Conservation (phyloP, 1,140 invertebrate species). For the Ips typographus region DNA sequence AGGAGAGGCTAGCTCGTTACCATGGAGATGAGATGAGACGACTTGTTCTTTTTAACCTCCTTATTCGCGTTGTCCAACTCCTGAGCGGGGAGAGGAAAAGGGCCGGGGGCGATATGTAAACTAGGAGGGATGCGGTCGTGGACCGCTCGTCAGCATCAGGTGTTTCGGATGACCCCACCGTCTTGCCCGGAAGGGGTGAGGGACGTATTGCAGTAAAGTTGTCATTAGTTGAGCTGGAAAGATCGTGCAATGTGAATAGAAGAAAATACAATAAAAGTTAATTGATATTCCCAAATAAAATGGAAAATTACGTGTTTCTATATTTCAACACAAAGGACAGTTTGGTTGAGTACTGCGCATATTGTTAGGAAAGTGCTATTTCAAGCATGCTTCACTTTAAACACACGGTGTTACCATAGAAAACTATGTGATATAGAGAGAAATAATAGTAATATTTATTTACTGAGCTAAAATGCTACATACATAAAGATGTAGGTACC, state of each 20-base stretch:
- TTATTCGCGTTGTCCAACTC: conserved; percentile 48
- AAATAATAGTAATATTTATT: too few species aligned
- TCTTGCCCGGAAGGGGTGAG: background rate
- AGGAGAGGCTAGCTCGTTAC: conserved; percentile 53
- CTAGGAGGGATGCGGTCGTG: conserved; percentile 28
- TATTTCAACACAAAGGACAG: too few species aligned
- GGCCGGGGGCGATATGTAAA: conserved; percentile 24
- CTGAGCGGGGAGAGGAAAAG: conserved; percentile 8
- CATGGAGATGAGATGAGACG: conserved; percentile 54
- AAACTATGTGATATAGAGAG: too few species aligned
- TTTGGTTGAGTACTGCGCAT: too few species aligned
- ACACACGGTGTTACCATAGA: too few species aligned
- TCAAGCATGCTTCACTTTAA: too few species aligned
- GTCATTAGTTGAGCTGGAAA: background rate
- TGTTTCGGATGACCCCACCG: conserved; percentile 20
- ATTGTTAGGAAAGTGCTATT: too few species aligned
- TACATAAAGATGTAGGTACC: too few species aligned
- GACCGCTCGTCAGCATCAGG: conserved; percentile 28
- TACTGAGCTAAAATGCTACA: too few species aligned
- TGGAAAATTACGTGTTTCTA: too few species aligned
- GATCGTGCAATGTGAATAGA: background rate
- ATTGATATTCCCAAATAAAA: too few species aligned
- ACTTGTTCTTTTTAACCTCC: conserved; percentile 55
- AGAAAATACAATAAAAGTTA: too few species aligned
- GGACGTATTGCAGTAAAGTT: conserved; percentile 22